phyloP scores from a whole-genome alignment of 2,113 vertebrate species.

The Pitta sordida region DNA sequence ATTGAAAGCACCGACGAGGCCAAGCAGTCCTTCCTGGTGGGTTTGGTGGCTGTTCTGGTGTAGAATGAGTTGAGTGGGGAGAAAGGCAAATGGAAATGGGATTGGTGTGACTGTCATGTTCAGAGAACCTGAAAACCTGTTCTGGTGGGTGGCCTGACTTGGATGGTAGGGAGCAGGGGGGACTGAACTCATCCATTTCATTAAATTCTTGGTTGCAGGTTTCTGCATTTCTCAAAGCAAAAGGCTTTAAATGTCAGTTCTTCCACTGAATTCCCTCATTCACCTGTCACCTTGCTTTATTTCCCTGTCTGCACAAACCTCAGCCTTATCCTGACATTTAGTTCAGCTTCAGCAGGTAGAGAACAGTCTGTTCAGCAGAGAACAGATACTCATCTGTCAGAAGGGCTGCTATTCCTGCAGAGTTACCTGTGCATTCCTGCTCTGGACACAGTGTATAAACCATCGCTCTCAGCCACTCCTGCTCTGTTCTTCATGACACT shows the following conservation, averaged over 20 bases:
- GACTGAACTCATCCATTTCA: background rate
- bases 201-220: background rate
- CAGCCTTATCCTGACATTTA: background rate
- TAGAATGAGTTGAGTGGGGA: background rate
- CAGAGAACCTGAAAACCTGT: background rate
- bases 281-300: slow-evolving; percentile 23
- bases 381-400: background rate
- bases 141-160: background rate
- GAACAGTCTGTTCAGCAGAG: background rate
- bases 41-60: background rate
- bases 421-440: background rate
- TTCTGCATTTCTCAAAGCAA: slow-evolving; percentile 7
- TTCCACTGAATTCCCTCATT: background rate
- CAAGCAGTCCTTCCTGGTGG: slow-evolving; percentile 93
- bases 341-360: slow-evolving; percentile 2
- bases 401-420: background rate
- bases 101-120: rapidly evolving
- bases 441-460: background rate
- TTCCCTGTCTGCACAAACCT: slow-evolving; percentile 21
- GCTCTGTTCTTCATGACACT: background rate
- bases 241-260: slow-evolving; percentile 23
- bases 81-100: background rate
- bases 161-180: background rate
- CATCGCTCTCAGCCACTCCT: background rate
- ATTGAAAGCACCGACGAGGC: slow-evolving; percentile 93